Evolutionary conservation across 2,888 invertebrate species (phyloP), one percentile per base, ranked within the genome.

Genomic region (Sceliomorpha sp.): DNA sequence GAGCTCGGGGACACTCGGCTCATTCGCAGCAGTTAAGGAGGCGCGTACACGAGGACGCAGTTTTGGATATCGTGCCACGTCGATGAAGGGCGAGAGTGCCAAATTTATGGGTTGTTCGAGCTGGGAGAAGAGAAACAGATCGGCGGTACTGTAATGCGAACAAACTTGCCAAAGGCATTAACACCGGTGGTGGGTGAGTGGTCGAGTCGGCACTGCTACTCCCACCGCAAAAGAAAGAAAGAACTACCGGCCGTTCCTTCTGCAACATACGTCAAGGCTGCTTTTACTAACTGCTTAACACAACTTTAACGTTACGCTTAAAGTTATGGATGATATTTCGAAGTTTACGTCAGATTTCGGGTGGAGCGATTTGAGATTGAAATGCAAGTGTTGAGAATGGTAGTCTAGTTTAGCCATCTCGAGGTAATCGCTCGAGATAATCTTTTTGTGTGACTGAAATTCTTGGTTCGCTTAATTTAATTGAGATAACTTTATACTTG

Each of bases 81-180:
- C 67, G 58, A 68, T 71, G 67, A 72, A 72, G 72, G 70, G 73
- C 68, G 69, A 73, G 73, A 66, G 72, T 62, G 60, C 60, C 15
- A 69, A 74, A 76, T 76, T 76, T 76, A 76, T 71, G 74, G 72
- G 42, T 70, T 73, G 73, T 63, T 67, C 53, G 56, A 13, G 10
- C 15, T 9, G 34, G 53, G 53, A 66, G 60, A 62, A 42, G 39
- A 37, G 44, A 67, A 70, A 70, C 62, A 66, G 64, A 73, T 75
- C 70, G 74, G 32, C 67, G 69, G 42, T 60, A 59, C 63, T 45
- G 69, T 79, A 76, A 76, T 56, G 63, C 74, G 77, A 76, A 78
- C 75, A 78, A 79, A 79, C 77, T 78, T 76, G 80, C 76, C 74
- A 68, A 74, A 78, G 78, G 80, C 77, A 79, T 82, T 77, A 80